Evolutionary conservation across 1,140 invertebrate species (phyloP).

Genomic region (Caenorhabditis latens): DNA sequence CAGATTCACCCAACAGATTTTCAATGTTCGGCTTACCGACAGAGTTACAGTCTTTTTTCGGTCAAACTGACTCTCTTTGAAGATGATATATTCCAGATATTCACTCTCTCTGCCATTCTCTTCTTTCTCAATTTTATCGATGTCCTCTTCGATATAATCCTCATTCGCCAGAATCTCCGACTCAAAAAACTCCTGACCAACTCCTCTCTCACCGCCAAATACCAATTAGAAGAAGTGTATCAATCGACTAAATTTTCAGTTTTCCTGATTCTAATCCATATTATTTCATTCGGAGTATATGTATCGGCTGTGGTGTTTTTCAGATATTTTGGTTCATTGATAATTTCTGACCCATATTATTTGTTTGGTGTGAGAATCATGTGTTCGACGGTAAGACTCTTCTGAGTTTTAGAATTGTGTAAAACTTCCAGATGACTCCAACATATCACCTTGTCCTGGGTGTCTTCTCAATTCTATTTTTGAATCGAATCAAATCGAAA

Average conservation of each 20-base stretch:
- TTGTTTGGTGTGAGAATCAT: background rate
- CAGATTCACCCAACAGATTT: too few relatives aligned
- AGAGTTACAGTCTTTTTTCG: too few relatives aligned
- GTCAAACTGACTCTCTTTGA: too few relatives aligned
- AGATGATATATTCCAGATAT: too few relatives aligned
- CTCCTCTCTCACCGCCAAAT: background rate
- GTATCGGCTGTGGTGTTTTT: conserved; percentile 20
- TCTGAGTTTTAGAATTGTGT: too few relatives aligned
- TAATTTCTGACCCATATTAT: background rate
- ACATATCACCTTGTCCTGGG: background rate
- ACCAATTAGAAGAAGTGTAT: background rate
- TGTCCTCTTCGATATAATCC: background rate
- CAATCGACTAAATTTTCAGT: background rate
- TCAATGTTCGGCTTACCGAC: too few relatives aligned
- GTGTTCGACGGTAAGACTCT: background rate
- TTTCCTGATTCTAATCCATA: background rate
- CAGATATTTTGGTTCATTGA: background rate
- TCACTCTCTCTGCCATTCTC: background rate
- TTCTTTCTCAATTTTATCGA: background rate
- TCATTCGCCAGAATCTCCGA: background rate
- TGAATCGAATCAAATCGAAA: conserved; percentile 12
- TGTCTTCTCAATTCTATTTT: background rate
- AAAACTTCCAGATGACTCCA: conserved; percentile 4
- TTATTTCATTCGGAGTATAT: background rate
- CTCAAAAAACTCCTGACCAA: background rate